phyloP scores from a whole-genome alignment of 2,113 vertebrate species.

The Neolamprologus fasciatus region DNA sequence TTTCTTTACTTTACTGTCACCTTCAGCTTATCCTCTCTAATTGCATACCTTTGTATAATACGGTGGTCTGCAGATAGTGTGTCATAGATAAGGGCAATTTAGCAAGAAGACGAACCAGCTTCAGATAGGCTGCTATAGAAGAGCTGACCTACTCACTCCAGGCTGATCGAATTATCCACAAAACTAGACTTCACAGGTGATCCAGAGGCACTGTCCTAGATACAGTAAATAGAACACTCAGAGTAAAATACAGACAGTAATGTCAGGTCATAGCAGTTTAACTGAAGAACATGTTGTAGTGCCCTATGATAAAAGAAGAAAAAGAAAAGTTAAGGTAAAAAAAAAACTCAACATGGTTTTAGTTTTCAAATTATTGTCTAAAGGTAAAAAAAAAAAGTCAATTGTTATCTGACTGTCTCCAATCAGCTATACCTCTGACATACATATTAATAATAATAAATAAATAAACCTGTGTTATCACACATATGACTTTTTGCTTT shows the following conservation, averaged over 20 bases:
- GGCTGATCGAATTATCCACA: conserved; percentile 3
- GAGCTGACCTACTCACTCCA: conserved; percentile 4
- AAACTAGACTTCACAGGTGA: conserved; percentile 6
- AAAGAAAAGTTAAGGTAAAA: background rate
- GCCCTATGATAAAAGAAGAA: background rate
- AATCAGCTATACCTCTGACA: background rate
- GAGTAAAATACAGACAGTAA: background rate
- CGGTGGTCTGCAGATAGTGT: background rate
- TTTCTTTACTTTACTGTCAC: background rate
- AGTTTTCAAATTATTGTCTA: background rate
- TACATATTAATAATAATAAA: background rate
- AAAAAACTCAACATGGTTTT: fast-evolving
- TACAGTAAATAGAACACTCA: background rate
- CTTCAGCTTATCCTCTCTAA: background rate
- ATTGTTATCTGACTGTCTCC: background rate
- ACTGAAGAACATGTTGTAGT: background rate
- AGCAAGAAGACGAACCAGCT: background rate
- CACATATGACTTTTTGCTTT: background rate
- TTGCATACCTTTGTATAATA: background rate
- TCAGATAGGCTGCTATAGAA: conserved; percentile 6
- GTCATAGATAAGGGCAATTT: conserved; percentile 20
- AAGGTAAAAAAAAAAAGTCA: background rate
- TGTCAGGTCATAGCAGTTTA: background rate
- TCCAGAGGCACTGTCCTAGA: background rate
- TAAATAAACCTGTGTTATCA: background rate